phyloP scores from a whole-genome alignment of 2,113 vertebrate genomes.

The Lophotis ruficrista region DNA sequence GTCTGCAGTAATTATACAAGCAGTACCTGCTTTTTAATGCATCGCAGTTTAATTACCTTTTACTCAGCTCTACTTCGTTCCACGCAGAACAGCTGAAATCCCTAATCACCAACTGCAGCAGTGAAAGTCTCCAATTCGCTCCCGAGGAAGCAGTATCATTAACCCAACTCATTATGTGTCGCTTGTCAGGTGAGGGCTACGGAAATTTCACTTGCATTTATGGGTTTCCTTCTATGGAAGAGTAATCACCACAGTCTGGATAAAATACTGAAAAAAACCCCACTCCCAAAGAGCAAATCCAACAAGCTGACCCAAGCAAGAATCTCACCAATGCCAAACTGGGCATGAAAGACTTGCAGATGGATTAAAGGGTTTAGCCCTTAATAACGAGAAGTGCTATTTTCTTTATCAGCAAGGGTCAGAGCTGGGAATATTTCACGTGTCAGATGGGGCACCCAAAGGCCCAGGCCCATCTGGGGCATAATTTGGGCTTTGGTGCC shows the following conservation, averaged over 20 bases:
- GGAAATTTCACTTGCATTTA: slow-evolving; percentile 35
- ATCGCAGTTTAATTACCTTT: slow-evolving; percentile 57
- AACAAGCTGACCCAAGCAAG: neutral
- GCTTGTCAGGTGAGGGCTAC: slow-evolving; percentile 33
- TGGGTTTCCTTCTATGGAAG: neutral
- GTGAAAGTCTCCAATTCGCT: slow-evolving; percentile 48
- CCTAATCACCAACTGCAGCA: slow-evolving; percentile 67
- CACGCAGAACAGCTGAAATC: slow-evolving; percentile 59
- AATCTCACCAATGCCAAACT: neutral
- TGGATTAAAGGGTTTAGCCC: neutral
- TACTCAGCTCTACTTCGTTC: slow-evolving; percentile 55
- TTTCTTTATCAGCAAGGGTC: neutral
- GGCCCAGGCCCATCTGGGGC: neutral
- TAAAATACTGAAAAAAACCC: neutral
- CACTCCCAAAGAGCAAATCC: neutral
- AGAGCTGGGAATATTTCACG: neutral
- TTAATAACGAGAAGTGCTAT: neutral
- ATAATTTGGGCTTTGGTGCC: neutral
- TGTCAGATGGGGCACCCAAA: neutral
- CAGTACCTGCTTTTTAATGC: slow-evolving; percentile 24
- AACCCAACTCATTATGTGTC: slow-evolving; percentile 55
- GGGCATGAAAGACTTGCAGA: neutral
- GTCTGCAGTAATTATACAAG: slow-evolving; percentile 4
- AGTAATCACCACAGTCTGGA: neutral
- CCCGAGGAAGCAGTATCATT: slow-evolving; percentile 52